Evolutionary conservation across 2,797 vertebrate genomes (phyloP).

Genomic region (Notamacropus eugenii): DNA sequence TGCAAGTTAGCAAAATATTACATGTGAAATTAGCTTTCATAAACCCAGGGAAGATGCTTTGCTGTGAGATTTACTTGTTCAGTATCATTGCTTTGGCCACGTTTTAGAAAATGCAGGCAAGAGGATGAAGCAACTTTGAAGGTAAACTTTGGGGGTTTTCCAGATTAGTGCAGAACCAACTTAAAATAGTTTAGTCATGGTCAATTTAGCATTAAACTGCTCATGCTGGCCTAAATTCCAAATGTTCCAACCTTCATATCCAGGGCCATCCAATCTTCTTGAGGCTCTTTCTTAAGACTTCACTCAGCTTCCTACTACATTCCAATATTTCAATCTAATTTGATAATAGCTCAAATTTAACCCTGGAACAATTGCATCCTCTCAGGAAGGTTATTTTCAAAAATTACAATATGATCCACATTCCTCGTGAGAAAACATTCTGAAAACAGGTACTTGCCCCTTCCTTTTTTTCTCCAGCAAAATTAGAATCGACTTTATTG

Average conservation of each 20-base stretch:
- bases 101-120: not conserved
- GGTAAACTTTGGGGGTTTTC: not conserved
- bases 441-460: not conserved
- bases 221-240: not conserved
- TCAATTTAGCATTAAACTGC: not conserved
- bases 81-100: not conserved
- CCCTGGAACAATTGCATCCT: not conserved
- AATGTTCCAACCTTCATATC: not conserved
- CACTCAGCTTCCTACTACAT: not conserved
- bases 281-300: not conserved
- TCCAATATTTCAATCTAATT: not conserved
- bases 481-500: not conserved
- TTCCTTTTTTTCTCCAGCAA: not conserved
- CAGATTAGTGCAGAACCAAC: not conserved
- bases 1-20: not conserved
- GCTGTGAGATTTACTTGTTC: not conserved
- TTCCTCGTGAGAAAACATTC: not conserved
- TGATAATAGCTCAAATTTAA: slow-evolving; percentile 4
- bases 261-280: not conserved
- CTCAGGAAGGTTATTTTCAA: not conserved
- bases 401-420: not conserved
- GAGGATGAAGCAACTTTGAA: not conserved
- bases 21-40: not conserved
- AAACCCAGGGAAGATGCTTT: not conserved
- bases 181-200: not conserved